phyloP scores from a whole-genome alignment of 2,888 invertebrate genomes.

The Belgica antarctica region DNA sequence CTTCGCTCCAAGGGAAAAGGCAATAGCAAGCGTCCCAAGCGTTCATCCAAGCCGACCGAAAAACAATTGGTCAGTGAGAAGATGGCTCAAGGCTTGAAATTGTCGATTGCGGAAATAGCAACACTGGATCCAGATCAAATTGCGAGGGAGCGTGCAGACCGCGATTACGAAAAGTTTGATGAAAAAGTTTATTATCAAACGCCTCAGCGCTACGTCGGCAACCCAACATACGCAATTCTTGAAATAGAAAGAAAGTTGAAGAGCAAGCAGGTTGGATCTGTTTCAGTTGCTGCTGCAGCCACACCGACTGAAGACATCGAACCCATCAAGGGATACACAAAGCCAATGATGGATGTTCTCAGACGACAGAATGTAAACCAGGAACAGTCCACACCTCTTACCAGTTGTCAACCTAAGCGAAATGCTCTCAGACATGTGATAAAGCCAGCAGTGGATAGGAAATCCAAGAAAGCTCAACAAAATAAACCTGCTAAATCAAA shows the following conservation, averaged over 20 bases:
- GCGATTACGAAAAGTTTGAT: conserved; percentile 49
- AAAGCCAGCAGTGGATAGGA: conserved; percentile 6
- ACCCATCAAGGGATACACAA: conserved; percentile 47
- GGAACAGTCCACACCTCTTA: conserved; percentile 9
- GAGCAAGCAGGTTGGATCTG: conserved; percentile 47
- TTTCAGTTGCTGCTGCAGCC: conserved; percentile 45
- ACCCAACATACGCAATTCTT: conserved; percentile 54
- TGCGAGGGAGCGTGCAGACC: conserved; percentile 54
- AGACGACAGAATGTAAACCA: conserved; percentile 44
- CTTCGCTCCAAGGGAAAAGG: conserved; percentile 58
- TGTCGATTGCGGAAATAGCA: conserved; percentile 54
- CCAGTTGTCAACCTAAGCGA: neutral
- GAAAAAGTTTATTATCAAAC: conserved; percentile 37
- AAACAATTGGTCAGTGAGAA: conserved; percentile 48
- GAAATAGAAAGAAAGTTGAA: conserved; percentile 51
- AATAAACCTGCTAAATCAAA: too few relatives aligned
- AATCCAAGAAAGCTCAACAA: conserved; percentile 6
- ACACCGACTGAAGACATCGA: conserved; percentile 46
- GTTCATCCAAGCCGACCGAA: neutral
- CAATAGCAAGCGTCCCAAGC: conserved; percentile 37
- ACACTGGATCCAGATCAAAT: conserved; percentile 56
- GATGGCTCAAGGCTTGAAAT: conserved; percentile 50
- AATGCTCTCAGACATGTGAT: conserved; percentile 24
- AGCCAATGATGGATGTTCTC: conserved; percentile 47
- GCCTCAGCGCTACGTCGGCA: conserved; percentile 50